phyloP scores from a whole-genome alignment of 2,113 vertebrate genomes.

The Thymallus thymallus region DNA sequence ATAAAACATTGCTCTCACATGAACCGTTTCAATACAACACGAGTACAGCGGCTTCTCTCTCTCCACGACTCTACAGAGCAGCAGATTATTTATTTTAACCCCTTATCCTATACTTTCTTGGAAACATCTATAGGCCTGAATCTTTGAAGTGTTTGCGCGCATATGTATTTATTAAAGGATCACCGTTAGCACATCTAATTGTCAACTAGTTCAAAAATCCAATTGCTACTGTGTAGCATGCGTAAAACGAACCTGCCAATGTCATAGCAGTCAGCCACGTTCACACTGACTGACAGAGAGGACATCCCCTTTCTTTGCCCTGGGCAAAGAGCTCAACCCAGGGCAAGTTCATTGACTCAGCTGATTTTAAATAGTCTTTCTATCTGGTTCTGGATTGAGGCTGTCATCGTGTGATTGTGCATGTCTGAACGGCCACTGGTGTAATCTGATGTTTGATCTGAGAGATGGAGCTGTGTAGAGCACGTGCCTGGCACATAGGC shows the following conservation, averaged over 20 bases:
- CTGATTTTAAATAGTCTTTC: constrained; percentile 34
- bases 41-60: too few relatives aligned
- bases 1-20: too few relatives aligned
- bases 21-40: too few relatives aligned
- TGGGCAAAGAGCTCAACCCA: not conserved
- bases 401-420: constrained; percentile 47
- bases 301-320: not conserved
- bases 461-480: constrained; percentile 33
- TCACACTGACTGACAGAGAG: not conserved
- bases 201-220: too few relatives aligned
- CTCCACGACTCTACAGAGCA: too few relatives aligned
- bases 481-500: constrained; percentile 41
- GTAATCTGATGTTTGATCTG: constrained; percentile 52
- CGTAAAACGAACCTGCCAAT: not conserved
- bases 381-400: constrained; percentile 58
- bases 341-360: constrained; percentile 31
- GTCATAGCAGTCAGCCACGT: not conserved
- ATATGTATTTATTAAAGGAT: too few relatives aligned
- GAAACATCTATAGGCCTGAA: too few relatives aligned
- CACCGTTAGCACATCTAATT: too few relatives aligned
- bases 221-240: not conserved
- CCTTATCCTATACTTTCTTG: too few relatives aligned
- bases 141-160: too few relatives aligned
- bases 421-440: constrained; percentile 9
- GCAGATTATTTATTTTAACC: too few relatives aligned